phyloP scores from a whole-genome alignment of 1,140 invertebrate genomes.

The Papilio glaucus region DNA sequence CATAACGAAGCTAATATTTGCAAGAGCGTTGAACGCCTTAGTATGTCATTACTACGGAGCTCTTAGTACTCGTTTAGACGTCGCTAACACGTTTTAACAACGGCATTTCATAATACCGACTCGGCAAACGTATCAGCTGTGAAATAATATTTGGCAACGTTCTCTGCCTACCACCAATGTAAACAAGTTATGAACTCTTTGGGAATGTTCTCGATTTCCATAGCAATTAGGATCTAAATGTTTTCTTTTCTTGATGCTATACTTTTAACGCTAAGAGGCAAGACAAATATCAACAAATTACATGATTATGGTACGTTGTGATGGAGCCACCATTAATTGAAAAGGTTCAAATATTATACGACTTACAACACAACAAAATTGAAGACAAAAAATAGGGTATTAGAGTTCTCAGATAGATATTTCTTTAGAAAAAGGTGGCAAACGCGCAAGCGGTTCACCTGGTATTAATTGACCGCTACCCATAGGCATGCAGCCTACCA shows the following conservation, averaged over 20 bases:
- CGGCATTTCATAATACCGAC: background rate
- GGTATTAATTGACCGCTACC: no score
- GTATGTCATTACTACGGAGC: background rate
- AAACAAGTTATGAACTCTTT: slow-evolving; percentile 13
- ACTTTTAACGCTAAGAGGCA: no score
- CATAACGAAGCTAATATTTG: background rate
- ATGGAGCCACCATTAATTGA: no score
- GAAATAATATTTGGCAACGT: slow-evolving; percentile 8
- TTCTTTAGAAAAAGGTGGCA: no score
- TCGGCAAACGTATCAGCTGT: slow-evolving; percentile 9
- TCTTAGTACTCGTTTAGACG: slow-evolving; percentile 2
- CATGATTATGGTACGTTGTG: no score
- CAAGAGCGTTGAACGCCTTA: background rate
- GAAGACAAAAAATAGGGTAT: no score
- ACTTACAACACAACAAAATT: no score
- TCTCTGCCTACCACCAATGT: slow-evolving; percentile 5
- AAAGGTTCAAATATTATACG: no score
- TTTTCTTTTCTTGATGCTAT: background rate
- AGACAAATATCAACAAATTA: no score
- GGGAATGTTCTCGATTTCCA: background rate
- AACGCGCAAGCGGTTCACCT: no score
- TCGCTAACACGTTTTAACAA: slow-evolving; percentile 6
- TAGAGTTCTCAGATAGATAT: no score
- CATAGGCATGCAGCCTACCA: no score
- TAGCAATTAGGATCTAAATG: background rate